Percentiles rank a stretch among this genome's conserved stretches.
phyloP scores from a whole-genome alignment of 2,888 invertebrate genomes.

The Slavum lentiscoides region DNA sequence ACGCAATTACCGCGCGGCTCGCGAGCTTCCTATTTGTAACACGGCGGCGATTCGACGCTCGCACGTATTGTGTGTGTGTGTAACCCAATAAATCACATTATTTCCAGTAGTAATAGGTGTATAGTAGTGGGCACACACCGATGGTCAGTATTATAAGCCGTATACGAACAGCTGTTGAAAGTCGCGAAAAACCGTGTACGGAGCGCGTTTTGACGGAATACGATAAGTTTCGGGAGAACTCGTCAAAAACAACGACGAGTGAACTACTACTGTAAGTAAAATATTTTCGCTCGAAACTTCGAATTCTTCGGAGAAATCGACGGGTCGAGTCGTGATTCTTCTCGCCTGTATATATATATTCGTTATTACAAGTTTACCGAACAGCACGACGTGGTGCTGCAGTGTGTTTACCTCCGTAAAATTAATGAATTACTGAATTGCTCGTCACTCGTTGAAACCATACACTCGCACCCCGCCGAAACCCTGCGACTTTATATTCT shows the following conservation, averaged over 20 bases:
- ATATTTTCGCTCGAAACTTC: slow-evolving; percentile 1
- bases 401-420: no score
- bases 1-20: slow-evolving; percentile 26
- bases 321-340: slow-evolving; percentile 6
- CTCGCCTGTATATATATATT: slow-evolving; percentile 12
- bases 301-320: background rate
- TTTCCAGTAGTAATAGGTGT: background rate
- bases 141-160: background rate
- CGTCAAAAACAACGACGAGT: background rate
- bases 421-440: no score
- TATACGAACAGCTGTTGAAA: no score
- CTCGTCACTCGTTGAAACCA: slow-evolving; percentile 34
- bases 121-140: background rate
- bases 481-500: no score
- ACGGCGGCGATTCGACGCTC: background rate
- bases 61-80: background rate
- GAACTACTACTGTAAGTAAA: background rate
- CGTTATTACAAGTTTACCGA: slow-evolving; percentile 27
- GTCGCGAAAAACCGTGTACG: no score
- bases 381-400: slow-evolving; percentile 11
- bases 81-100: slow-evolving; percentile 26
- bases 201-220: no score
- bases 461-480: slow-evolving; percentile 4
- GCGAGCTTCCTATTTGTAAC: slow-evolving; percentile 24
- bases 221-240: no score